These are phyloP conservation scores for Archilochus colubris DNA, from an alignment of 2,113 vertebrate species.

Conservation along the genomic window DNA sequence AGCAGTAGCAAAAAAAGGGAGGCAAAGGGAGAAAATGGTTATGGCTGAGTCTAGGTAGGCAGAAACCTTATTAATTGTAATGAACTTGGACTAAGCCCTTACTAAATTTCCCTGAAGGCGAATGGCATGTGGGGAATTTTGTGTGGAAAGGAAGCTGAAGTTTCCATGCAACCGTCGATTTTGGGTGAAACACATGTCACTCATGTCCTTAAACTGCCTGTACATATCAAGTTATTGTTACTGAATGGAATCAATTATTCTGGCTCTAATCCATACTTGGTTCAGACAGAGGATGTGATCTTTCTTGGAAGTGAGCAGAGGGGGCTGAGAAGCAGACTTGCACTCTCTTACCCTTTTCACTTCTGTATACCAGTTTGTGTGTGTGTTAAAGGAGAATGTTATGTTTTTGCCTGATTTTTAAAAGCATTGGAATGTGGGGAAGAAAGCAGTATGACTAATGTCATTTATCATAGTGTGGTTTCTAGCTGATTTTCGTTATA, in stretches of 20 bases:
- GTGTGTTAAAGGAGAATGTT: background rate
- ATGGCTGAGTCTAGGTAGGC: background rate
- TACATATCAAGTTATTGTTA: background rate
- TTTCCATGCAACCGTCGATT: background rate
- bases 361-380: background rate
- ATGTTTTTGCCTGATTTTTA: background rate
- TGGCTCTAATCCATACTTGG: background rate
- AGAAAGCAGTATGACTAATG: background rate
- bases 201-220: background rate
- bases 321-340: background rate
- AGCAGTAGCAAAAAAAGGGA: background rate
- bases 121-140: background rate
- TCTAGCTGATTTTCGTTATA: constrained; percentile 9
- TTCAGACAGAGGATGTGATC: background rate
- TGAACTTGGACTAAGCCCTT: background rate
- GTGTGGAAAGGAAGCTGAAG: background rate
- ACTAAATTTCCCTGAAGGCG: background rate
- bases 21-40: background rate
- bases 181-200: background rate
- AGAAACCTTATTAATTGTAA: constrained; percentile 3
- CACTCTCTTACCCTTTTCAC: background rate
- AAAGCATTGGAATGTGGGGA: background rate
- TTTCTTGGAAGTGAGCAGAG: background rate
- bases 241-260: background rate
- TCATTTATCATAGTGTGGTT: background rate